Evolutionary conservation across 2,797 vertebrate genomes (phyloP), one percentile per base, ranked within the genome.

Genomic region (Pelobates cultripes): DNA sequence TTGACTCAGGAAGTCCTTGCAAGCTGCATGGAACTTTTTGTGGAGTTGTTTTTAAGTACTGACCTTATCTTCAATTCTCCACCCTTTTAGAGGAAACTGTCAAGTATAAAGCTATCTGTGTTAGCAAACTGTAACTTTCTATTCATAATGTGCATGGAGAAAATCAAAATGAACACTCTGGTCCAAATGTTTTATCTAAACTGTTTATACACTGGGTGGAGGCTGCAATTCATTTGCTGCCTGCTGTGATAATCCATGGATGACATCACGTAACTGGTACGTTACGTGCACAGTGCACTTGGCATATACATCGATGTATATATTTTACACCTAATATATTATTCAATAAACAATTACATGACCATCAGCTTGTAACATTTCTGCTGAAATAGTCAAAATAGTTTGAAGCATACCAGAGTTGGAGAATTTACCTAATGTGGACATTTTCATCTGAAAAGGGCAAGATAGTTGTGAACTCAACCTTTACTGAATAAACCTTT

Each of bases 1-100:
- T 72, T 70, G 70, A 13, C 61, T 42, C 71, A 79, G 76, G 82
- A 86, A 84, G 81, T 81, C 53, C 82, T 73, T 66, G 66, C 69
- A 76, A 68, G 40, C 73, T 51, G 60, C 17, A 67, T 57, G 82
- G 82, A 72, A 79, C 71, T 64, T 73, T 81, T n/a, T 47, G 61
- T 44, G 73, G 84, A 45, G 9, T 17, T 75, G 57, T 57, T 72
- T 79, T 73, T 55, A 51, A 43, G 41, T 42, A 13, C 5, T 66
- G n/a, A 66, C 55, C 41, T 79, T 79, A 82, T 79, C 84, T 75
- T 42, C 44, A 53, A n/a, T 63, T 77, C 53, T 67, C 75, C 61
- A 66, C 78, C 43, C 53, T 28, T 47, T 43, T 44, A 71, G 55
- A 83, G 81, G 69, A 75, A 83, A 45, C 74, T 45, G 79, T 82